Evolutionary conservation across 1,140 invertebrate species (phyloP), one percentile per base, ranked within the genome.

Genomic region (Anastrepha ludens): DNA sequence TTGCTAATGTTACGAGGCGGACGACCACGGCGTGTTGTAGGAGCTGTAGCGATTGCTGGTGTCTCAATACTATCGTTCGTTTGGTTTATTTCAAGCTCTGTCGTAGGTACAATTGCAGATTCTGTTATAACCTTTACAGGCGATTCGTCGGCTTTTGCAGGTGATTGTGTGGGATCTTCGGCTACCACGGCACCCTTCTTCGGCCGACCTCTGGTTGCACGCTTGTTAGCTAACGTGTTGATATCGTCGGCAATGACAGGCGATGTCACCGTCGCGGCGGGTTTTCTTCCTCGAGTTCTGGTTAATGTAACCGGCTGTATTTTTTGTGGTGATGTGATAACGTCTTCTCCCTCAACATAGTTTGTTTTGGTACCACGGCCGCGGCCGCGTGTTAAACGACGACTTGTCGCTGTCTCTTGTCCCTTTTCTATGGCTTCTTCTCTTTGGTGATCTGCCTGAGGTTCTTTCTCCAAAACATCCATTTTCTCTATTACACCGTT

Each of bases 1-100:
- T 91, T 92, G 17, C 62, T 81, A 62, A 90, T 89, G 8, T 90
- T 89, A 6, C 91, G 91, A 0, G 89, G 87, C 2, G 89, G 87
- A 8, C 92, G 91, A 6, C 92, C 92, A 47, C 92, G 89, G 44
- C 92, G 88, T 13, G 89, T 88, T 62, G 86, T 60, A 60, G 81
- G 67, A 17, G 81, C 55, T 44, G 87, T n/a, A 0, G 87, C 62
- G 9, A 87, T 17, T 55, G 81, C 81, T 1, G 85, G 74, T 59
- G 65, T 87, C 6, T 81, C 74, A 81, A 20, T 55, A 55, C 74
- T 55, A 81, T 55, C 74, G 8, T 50, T 20, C n/a, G 74, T 81
- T 55, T 81, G 74, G 6, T 55, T 60, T n/a, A 70, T 64, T 47
- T 44, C 39, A 50, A 64, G 8, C 13, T 74, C 70, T 17, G 85